These are phyloP conservation scores for Hydrotaea cyrtoneurina DNA, from an alignment of 2,888 invertebrate genomes.

Conservation along the genomic window DNA sequence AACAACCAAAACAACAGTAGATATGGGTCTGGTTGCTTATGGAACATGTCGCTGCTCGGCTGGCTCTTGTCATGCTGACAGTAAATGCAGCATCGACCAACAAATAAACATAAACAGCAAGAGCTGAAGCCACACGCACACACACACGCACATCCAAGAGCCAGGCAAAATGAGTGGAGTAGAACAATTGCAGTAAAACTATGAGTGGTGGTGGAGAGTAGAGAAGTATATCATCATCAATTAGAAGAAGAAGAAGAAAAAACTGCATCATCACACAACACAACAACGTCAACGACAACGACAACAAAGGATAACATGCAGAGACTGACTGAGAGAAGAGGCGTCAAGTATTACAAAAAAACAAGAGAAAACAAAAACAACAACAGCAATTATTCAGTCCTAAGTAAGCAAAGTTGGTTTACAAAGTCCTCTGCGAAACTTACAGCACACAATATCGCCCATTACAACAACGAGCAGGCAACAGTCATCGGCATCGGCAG, in stretches of 20 bases:
- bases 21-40: neutral
- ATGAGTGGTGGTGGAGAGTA: neutral
- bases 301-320: neutral
- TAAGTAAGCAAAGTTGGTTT: slow-evolving; percentile 3
- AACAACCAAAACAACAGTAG: no score
- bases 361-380: neutral
- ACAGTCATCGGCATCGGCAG: slow-evolving; percentile 8
- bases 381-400: slow-evolving; percentile 19
- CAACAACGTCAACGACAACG: neutral
- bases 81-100: slow-evolving; percentile 3
- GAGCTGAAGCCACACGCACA: no score
- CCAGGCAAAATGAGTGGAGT: neutral
- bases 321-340: no score
- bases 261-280: neutral
- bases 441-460: no score
- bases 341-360: neutral
- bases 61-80: slow-evolving; percentile 6
- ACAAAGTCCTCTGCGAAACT: neutral
- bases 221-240: no score
- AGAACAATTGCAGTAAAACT: neutral
- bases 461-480: slow-evolving; percentile 10
- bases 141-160: neutral
- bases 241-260: no score
- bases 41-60: slow-evolving; percentile 32
- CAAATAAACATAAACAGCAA: neutral